Evolutionary conservation across 2,888 invertebrate genomes (phyloP), one percentile per base, ranked within the genome.

Genomic region (Ptychoptera albimana): DNA sequence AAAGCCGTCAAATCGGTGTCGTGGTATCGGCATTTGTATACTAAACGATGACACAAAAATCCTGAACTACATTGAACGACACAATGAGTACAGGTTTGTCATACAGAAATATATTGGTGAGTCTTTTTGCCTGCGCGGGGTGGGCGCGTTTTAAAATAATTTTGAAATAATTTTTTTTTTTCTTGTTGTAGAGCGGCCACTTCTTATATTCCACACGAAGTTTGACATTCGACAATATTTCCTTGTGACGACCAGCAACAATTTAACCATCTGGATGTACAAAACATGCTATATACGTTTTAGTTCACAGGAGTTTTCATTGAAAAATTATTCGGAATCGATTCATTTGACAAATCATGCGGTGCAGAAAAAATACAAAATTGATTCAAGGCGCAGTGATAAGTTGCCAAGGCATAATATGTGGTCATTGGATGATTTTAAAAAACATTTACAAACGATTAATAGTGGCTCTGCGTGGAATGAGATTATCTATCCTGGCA

Each of bases 181-280:
- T 44, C 13, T 41, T 31, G 48, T 69, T 68, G 16, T 66, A 84
- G 86, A 87, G 66, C 76, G 80, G 39, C 91, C 91, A 1, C 61
- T 88, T 39, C 63, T 92, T 38, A 77, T 92, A 36, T 74, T 85
- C 59, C 78, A 81, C 48, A 88, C 87, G 1, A 92, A 92, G 67
- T 92, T 92, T 59, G 91, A 92, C 57, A 87, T 92, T 49, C 74
- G 91, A 8, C 86, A 88, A 63, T 92, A 89, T 75, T 88, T 88
- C 62, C 64, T 92, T 43, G 46, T 63, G 4, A 79, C 88, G 1
- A 85, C 83, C 36, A 80, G 78, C 52, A 74, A 73, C 51, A 84
- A 83, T 0, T 67, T 91, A 42, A 79, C 80, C 1, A 77, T 92
- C 55, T 92, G 88, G 86, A 77, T 87, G 66, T 92, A 89, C 63